A percentile compares a stretch with the other conserved stretches of the same genome.
Conservation (phyloP, 2,797 vertebrate species). For the Schizothorax lantsangensis region DNA sequence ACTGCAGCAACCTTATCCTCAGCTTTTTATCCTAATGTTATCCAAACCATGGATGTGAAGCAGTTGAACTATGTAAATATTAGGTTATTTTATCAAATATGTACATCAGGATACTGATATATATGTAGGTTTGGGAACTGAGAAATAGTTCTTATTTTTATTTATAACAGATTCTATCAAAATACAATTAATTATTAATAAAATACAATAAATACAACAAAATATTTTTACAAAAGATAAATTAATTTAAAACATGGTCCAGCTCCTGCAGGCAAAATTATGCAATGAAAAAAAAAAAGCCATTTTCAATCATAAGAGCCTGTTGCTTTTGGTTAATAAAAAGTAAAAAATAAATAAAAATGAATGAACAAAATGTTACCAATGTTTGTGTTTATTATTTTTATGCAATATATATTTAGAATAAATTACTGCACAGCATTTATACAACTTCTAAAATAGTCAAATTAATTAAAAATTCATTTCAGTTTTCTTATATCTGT, state of each 20-base stretch:
- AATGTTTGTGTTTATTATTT: neutral
- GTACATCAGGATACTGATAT: neutral
- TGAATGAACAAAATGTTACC: neutral
- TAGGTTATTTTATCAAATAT: neutral
- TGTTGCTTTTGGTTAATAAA: neutral
- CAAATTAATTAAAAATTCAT: neutral
- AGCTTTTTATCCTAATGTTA: neutral
- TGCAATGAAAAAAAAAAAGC: neutral
- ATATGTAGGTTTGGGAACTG: no score
- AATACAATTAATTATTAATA: neutral
- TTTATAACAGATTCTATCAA: neutral
- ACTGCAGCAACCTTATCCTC: slow-evolving; percentile 52
- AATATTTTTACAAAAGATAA: neutral
- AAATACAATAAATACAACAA: neutral
- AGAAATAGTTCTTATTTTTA: neutral
- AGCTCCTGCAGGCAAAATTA: neutral
- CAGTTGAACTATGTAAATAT: slow-evolving; percentile 23
- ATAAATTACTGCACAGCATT: neutral
- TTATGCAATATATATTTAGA: neutral
- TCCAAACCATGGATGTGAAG: neutral
- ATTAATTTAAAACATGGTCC: neutral
- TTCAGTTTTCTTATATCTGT: neutral
- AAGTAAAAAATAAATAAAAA: neutral
- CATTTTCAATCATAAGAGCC: neutral
- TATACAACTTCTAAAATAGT: neutral